Evolutionary conservation across 2,888 invertebrate genomes (phyloP), one percentile per base, ranked within the genome.

Genomic region (Nasonia oneida): DNA sequence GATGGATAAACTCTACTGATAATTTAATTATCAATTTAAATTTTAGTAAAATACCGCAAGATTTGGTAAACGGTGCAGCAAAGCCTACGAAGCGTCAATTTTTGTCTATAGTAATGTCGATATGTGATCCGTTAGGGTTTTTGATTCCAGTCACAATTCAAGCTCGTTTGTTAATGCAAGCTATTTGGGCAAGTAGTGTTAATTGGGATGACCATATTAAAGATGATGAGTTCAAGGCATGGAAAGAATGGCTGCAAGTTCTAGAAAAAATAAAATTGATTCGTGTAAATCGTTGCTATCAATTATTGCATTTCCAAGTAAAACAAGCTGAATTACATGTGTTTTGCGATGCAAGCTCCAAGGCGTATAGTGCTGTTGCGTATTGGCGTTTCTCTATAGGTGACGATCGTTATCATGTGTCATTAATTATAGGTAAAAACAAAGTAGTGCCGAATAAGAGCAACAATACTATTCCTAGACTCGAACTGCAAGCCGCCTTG

Each of bases 341-440:
- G 29, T 29, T 29, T 29, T 29, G 29, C 70, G 14, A 80, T 70
- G 80, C 80, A 4, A 90, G 90, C 75, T 86, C 86, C 76, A 42
- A 87, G 42, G 89, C 90, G 23, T 88, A 87, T 84, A 86, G 88
- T 4, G 86, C 89, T 12, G 88, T 89, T 8, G 87, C 86, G 0
- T 90, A 90, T 79, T 84, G 81, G 83, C 29, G 83, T 15, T 78
- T 78, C n/a, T 8, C 42, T 3, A 37, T 6, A 18, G 3, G 0
- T 2, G 33, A 57, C 23, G 71, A n/a, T 2, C 5, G 15, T 6
- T 47, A 0, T 79, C 79, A 79, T 76, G 39, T 39, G 12, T 6
- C 15, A n/a, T 37, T 64, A 6, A 39, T 79, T n/a, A 47, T 64
- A 5, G 8, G 42, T 4, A 64, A 79, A 61, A 33, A 18, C 18